Base-by-base conservation (phyloP, 2,113 vertebrate genomes). In the Patagioenas fasciata region DNA sequence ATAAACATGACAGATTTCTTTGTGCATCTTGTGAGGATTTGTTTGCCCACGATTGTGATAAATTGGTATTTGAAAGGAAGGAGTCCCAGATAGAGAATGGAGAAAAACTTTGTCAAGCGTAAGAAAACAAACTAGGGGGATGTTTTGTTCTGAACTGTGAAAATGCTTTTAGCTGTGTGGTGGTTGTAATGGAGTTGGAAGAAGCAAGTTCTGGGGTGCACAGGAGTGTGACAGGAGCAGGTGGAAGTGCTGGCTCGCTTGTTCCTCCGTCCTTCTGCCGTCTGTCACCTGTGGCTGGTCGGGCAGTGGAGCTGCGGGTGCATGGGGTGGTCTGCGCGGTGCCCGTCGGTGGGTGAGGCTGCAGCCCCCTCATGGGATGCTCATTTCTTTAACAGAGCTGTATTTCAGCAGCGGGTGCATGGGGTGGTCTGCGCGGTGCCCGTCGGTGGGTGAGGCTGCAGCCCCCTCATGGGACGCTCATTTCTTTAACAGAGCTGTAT, bases 141-240 rank as follows among this genome's bases (percentile, higher is more conserved):
- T 38, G 13, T 7, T 15, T 4, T 4, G 9, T 13, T 91, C 51
- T 65, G 87, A 56, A 4, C 10, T n/a, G n/a, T 40, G 48, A 36
- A 60, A 25, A 18, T 36, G 66, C 66, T 75, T 32, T 75, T 34
- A 24, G 14, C 24, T 61, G 16, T 18, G 1, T 24, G 79, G 31
- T 18, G 12, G 9, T 14, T 71, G 32, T 26, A 36, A 0, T 23
- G 28, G 20, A 40, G 17, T 47, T 66, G 50, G 57, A 34, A 44
- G 66, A 20, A 16, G 11, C 12, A 1, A 2, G 38, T 70, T 54
- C 10, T 54, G 31, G 53, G 36, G 15, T 53, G 6, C 31, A 6
- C 28, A 36, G 9, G 9, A 31, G 11, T 5, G 0, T 66, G n/a
- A 2, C 9, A 31, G 0, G 5, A 53, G 4, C 23, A 71, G 36